phyloP scores from a whole-genome alignment of 1,140 invertebrate species.

The Drosophila dunni region DNA sequence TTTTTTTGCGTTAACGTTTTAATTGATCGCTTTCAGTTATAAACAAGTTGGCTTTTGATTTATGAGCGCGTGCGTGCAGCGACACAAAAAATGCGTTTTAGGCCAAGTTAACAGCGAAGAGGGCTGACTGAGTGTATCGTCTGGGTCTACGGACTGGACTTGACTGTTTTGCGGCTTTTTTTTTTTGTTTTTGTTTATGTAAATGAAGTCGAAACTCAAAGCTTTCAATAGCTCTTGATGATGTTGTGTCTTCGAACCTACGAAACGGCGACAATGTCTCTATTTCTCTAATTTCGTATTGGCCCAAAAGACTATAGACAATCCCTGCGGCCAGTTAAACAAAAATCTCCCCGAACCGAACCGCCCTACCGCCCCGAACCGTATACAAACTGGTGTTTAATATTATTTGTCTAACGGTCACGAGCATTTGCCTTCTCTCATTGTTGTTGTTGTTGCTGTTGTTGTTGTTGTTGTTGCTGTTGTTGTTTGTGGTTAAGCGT shows the following conservation, averaged over 20 bases:
- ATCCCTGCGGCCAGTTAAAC: conserved; percentile 40
- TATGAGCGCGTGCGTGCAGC: conserved; percentile 78
- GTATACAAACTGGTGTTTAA: conserved; percentile 66
- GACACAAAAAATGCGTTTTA: conserved; percentile 76
- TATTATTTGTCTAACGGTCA: conserved; percentile 82
- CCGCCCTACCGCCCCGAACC: not conserved
- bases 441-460: conserved; percentile 33
- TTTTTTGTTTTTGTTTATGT: conserved; percentile 48
- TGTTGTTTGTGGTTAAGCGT: conserved; percentile 55
- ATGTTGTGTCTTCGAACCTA: conserved; percentile 56
- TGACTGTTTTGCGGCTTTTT: conserved; percentile 33
- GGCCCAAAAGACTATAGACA: conserved; percentile 34
- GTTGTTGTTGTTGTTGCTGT: conserved; percentile 21
- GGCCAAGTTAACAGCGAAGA: conserved; percentile 48
- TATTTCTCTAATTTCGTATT: conserved; percentile 77
- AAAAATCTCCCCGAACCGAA: too few species aligned
- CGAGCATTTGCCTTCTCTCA: conserved; percentile 69
- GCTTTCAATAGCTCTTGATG: conserved; percentile 79
- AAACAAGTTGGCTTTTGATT: conserved; percentile 81
- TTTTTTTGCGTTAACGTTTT: conserved; percentile 82
- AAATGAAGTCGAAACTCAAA: conserved; percentile 53
- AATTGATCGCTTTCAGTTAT: conserved; percentile 83
- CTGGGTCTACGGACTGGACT: not conserved
- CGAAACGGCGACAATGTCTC: conserved; percentile 73
- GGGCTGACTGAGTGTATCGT: conserved; percentile 7